Percentiles rank a stretch among this genome's conserved stretches.
phyloP scores from a whole-genome alignment of 2,888 invertebrate species.

The Pimpla rufipes region DNA sequence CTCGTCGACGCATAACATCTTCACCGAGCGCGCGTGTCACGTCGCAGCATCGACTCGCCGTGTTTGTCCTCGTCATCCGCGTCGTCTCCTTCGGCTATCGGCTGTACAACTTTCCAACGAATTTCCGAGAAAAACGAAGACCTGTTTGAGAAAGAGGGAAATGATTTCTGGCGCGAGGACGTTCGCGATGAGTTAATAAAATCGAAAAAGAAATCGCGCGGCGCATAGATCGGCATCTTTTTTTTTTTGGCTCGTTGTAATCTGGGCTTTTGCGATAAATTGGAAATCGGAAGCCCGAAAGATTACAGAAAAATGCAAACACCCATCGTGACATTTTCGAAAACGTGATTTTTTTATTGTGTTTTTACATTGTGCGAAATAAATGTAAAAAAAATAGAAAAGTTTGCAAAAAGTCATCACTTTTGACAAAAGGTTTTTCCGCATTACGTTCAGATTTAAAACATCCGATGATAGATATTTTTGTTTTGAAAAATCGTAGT shows the following conservation, averaged over 20 bases:
- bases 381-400: background rate
- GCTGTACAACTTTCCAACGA: conserved; percentile 75
- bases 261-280: no score
- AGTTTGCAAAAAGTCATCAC: no score
- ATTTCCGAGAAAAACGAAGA: conserved; percentile 76
- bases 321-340: no score
- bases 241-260: no score
- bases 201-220: conserved; percentile 19
- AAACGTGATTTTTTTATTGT: background rate
- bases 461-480: no score
- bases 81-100: conserved; percentile 25
- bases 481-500: no score
- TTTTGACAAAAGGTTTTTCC: no score
- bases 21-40: conserved; percentile 48
- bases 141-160: conserved; percentile 75
- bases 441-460: no score
- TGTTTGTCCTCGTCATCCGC: conserved; percentile 39
- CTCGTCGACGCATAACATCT: conserved; percentile 57
- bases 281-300: no score
- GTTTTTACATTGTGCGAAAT: background rate
- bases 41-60: conserved; percentile 30
- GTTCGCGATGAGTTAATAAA: conserved; percentile 63
- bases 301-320: no score
- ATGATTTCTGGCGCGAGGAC: conserved; percentile 73
- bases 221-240: no score